Base-by-base conservation (phyloP, 2,888 invertebrate species). In the Merodon equestris region DNA sequence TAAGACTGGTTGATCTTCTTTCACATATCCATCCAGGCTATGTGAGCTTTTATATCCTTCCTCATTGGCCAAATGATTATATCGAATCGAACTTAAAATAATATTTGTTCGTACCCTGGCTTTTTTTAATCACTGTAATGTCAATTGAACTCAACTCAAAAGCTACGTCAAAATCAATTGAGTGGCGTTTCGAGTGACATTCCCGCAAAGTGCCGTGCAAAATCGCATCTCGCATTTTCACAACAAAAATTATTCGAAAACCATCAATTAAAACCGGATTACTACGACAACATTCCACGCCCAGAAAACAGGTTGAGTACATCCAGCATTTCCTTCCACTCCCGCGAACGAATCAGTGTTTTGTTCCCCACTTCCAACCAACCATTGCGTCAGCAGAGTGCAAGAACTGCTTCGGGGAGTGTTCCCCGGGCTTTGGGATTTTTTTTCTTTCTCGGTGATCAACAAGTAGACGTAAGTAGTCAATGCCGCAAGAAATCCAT, bases 111-210 rank as follows among this genome's bases (percentile, higher is more conserved):
- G n/a, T n/a, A n/a, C n/a, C n/a, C n/a, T n/a, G n/a, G n/a, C 7
- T 36, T 54, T 56, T 63, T 66, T 34, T 27, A 27, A 15, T 13
- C 51, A 68, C 54, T 76, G 64, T 64, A 44, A 14, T n/a, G 12
- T 1, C 1, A 51, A 34, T 19, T 4, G 1, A 19, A 60, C 53
- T 56, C 51, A n/a, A 53, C 7, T 17, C 42, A 13, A 47, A 51
- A 7, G 13, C 51, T 44, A 47, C 44, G 77, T 77, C 77, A 73
- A 63, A 72, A 73, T 53, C 38, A 63, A 63, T 68, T 67, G 73
- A 73, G 67, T 63, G 67, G 14, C 12, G 19, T 47, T 54, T 19
- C 15, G 15, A 14, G 17, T 19, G n/a, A 18, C 42, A 40, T 19
- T 14, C 10, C 1, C 47, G 15, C 19, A 12, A 10, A 9, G 34